Evolutionary conservation across 2,888 invertebrate species (phyloP).

Genomic region (Caenorhabditis angaria): DNA sequence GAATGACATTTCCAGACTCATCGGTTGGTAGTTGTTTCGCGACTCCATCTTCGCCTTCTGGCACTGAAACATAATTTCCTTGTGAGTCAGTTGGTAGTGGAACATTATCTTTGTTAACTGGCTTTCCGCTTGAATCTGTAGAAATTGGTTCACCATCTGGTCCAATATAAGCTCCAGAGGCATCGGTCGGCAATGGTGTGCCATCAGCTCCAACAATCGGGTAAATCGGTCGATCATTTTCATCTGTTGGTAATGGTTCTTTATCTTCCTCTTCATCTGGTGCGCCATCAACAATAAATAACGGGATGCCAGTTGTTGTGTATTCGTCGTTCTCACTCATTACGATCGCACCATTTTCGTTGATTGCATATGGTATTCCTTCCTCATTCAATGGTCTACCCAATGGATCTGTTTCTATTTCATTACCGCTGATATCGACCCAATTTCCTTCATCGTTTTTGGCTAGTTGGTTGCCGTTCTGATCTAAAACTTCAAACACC

Average conservation of each 20-base stretch:
- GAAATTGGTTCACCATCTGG: slow-evolving; percentile 44
- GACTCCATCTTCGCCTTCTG: slow-evolving; percentile 23
- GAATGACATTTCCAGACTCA: slow-evolving; percentile 26
- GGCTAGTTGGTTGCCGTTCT: slow-evolving; percentile 36
- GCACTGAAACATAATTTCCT: slow-evolving; percentile 15
- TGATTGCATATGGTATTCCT: slow-evolving; percentile 38
- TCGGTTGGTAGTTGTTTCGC: slow-evolving; percentile 31
- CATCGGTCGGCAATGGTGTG: slow-evolving; percentile 32
- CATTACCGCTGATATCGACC: slow-evolving; percentile 40
- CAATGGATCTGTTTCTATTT: slow-evolving; percentile 46
- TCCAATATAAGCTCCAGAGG: slow-evolving; percentile 12
- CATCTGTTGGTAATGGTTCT: slow-evolving; percentile 13
- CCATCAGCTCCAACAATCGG: slow-evolving; percentile 32
- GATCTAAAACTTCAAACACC: slow-evolving; percentile 44
- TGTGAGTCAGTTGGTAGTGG: slow-evolving; percentile 33
- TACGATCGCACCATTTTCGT: slow-evolving; percentile 41
- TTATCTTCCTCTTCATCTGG: slow-evolving; percentile 40
- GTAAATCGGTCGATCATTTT: slow-evolving; percentile 25
- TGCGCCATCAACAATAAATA: slow-evolving; percentile 45
- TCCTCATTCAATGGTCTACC: slow-evolving; percentile 44
- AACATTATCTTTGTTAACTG: slow-evolving; percentile 33
- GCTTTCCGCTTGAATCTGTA: slow-evolving; percentile 35
- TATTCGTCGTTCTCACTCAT: slow-evolving; percentile 28
- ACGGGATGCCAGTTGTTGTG: slow-evolving; percentile 24
- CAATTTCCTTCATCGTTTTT: slow-evolving; percentile 47